A percentile compares a stretch with the other conserved stretches of the same genome.
These are phyloP conservation scores for Crax fasciolata DNA, from an alignment of 2,797 vertebrate genomes.

Conservation along the genomic window DNA sequence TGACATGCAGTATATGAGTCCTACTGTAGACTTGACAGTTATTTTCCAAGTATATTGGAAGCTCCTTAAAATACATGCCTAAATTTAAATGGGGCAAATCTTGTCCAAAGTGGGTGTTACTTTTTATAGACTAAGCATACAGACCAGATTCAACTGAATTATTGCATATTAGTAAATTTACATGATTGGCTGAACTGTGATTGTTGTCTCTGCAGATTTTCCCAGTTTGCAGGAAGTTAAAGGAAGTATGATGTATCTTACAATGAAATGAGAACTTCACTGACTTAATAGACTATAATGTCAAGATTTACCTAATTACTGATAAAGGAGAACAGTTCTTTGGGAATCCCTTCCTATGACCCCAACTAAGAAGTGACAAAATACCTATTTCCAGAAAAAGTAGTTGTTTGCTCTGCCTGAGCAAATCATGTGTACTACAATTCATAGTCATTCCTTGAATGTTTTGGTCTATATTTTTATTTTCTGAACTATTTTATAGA, in stretches of 20 bases:
- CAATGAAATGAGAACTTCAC: background rate
- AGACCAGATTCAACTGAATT: background rate
- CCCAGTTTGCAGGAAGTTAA: background rate
- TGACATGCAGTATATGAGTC: background rate
- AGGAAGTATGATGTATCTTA: background rate
- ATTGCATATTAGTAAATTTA: background rate
- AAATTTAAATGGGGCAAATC: background rate
- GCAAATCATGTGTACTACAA: background rate
- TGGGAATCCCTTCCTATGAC: background rate
- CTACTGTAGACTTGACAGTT: background rate
- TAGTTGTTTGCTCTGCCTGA: background rate
- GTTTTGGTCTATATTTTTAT: background rate
- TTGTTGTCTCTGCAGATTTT: background rate
- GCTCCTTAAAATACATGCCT: background rate
- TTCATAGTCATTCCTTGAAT: background rate
- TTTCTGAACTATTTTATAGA: slow-evolving; percentile 30
- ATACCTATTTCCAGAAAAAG: background rate
- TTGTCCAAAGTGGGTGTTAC: background rate
- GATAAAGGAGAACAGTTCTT: background rate
- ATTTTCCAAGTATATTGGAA: background rate
- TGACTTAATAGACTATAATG: background rate
- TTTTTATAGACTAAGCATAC: background rate
- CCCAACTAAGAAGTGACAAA: background rate
- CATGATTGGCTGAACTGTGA: background rate
- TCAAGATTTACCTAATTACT: background rate